Base-by-base conservation (phyloP, 2,797 vertebrate genomes). In the Netta rufina region DNA sequence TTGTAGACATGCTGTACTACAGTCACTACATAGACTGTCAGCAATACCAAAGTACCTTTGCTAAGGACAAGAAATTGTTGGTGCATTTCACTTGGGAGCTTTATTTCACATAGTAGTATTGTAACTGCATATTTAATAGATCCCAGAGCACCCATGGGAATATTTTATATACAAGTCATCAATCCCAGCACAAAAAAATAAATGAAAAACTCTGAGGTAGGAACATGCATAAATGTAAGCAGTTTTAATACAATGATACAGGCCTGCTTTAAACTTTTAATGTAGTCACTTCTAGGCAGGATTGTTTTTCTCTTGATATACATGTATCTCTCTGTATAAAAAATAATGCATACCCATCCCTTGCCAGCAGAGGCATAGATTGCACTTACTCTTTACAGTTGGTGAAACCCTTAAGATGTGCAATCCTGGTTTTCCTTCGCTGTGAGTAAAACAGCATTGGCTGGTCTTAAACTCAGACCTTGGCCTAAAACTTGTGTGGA, bases 1-100 rank as follows among this genome's bases (percentile, higher is more conserved):
- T 7, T 45, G n/a, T 3, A 60, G 43, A 36, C 15, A 2, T 18
- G 1, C 28, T 0, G 1, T 20, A 27, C 67, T 22, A 2, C 58
- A 30, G 32, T 2, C 43, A 49, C 47, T 49, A 5, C 47, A 25
- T 30, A 2, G 3, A 4, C 6, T 15, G 47, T 1, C 65, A 7
- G 11, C 60, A 21, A 3, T 1, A 56, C 17, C 57, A 4, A 28
- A 73, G 58, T 2, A 24, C 21, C 47, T 22, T 38, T 15, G 64
- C 2, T 43, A 24, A 6, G 8, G 53, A 24, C 43, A 13, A 45
- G 6, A 70, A 56, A 25, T 3, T 13, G 16, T 4, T 3, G 27
- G 5, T 39, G 38, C 70, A 1, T 12, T 49, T 14, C 80, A 4
- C 67, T 51, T 2, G 1, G 0, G 24, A 57, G 53, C 53, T 53